Conservation (phyloP, 2,113 vertebrate species). For the Protobothrops flavoviridis region DNA sequence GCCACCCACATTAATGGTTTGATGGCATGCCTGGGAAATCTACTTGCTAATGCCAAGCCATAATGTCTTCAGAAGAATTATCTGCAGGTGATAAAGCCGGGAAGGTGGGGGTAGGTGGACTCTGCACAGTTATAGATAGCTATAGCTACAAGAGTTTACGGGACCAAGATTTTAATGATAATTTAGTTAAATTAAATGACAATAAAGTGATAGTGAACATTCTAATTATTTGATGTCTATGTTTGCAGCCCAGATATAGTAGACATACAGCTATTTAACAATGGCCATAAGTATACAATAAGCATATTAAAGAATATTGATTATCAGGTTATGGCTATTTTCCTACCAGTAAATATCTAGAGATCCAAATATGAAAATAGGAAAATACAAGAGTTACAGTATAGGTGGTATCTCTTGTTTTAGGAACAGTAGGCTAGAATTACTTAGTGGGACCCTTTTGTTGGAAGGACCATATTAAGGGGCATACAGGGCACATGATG, state of each 20-base stretch:
- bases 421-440: neutral
- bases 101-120: neutral
- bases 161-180: neutral
- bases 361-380: neutral
- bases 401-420: neutral
- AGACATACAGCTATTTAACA: neutral
- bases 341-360: neutral
- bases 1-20: rapidly evolving
- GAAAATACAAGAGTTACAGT: neutral
- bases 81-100: neutral
- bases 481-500: neutral
- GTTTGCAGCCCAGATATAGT: neutral
- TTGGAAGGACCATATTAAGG: neutral
- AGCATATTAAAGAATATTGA: neutral
- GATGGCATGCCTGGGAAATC: neutral
- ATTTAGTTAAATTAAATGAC: neutral
- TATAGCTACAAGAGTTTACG: neutral
- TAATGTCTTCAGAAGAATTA: rapidly evolving
- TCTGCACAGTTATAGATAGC: neutral
- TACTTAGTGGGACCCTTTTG: neutral
- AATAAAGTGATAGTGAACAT: neutral
- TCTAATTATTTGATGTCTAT: neutral
- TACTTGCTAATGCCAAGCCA: neutral
- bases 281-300: neutral
- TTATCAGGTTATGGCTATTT: neutral